Percentiles rank a stretch among this genome's conserved stretches.
phyloP scores from a whole-genome alignment of 2,888 invertebrate genomes.

The Drosophila seclusa region DNA sequence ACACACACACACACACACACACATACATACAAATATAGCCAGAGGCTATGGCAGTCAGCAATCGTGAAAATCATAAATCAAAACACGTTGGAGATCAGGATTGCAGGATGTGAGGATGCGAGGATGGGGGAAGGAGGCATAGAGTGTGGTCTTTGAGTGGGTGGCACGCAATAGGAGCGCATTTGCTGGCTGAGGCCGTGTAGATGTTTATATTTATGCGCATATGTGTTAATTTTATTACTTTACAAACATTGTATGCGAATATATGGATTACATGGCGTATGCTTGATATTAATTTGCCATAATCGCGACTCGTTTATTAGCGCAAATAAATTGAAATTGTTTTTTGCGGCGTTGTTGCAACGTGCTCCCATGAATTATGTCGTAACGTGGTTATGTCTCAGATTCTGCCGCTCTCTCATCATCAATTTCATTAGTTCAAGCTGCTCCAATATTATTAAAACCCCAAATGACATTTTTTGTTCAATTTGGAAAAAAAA shows the following conservation, averaged over 20 bases:
- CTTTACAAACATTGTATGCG: conserved; percentile 49
- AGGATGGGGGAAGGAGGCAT: neutral
- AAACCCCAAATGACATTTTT: conserved; percentile 12
- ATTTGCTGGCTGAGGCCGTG: conserved; percentile 30
- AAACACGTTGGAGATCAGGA: conserved; percentile 19
- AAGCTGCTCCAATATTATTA: conserved; percentile 31
- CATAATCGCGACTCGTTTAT: conserved; percentile 56
- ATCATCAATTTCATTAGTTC: conserved; percentile 27
- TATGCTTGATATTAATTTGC: conserved; percentile 70
- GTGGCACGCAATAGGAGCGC: conserved; percentile 39
- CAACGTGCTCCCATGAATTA: conserved; percentile 27
- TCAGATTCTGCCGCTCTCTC: neutral
- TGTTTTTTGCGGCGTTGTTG: conserved; percentile 33
- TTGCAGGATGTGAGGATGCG: neutral
- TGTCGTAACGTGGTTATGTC: conserved; percentile 9
- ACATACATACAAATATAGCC: conserved; percentile 12
- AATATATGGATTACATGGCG: conserved; percentile 28
- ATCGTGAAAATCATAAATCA: conserved; percentile 59
- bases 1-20: conserved; percentile 1
- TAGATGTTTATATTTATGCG: conserved; percentile 66
- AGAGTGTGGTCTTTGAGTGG: neutral
- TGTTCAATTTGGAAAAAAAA: neutral
- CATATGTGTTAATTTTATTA: conserved; percentile 78
- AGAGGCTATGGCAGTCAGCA: conserved; percentile 46
- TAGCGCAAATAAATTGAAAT: conserved; percentile 59